Percentiles rank a stretch among this genome's conserved stretches.
Evolutionary conservation across 2,113 vertebrate species (phyloP).

Genomic region (Caranx melampygus): DNA sequence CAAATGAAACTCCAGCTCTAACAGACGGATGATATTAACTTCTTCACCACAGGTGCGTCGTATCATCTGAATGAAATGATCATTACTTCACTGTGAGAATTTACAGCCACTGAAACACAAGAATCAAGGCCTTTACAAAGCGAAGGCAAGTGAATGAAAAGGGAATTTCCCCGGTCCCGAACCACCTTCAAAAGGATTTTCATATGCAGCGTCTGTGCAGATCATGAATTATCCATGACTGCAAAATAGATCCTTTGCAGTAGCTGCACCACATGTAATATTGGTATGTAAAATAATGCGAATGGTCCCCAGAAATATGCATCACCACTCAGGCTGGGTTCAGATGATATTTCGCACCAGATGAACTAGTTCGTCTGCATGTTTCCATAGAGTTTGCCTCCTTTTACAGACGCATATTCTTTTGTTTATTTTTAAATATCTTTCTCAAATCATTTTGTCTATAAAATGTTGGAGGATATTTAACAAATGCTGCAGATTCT

Average conservation of each 20-base stretch:
- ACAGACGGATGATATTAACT: not conserved
- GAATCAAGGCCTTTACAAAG: slow-evolving; percentile 30
- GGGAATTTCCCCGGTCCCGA: slow-evolving; percentile 38
- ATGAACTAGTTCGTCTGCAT: slow-evolving; percentile 28
- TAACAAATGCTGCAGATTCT: too few relatives aligned
- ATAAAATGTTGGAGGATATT: too few relatives aligned
- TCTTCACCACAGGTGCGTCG: slow-evolving; percentile 27
- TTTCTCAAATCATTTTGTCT: not conserved
- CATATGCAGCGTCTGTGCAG: slow-evolving; percentile 53
- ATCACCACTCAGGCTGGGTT: slow-evolving; percentile 31
- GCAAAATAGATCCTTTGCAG: slow-evolving; percentile 64
- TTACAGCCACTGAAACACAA: slow-evolving; percentile 35
- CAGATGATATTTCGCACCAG: slow-evolving; percentile 10
- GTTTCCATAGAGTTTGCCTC: slow-evolving; percentile 30
- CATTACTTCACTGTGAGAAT: slow-evolving; percentile 26
- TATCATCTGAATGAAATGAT: not conserved
- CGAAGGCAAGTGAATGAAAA: slow-evolving; percentile 40
- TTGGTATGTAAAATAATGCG: slow-evolving; percentile 77
- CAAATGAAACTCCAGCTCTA: slow-evolving; percentile 20
- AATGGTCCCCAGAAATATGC: slow-evolving; percentile 62
- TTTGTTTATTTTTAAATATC: not conserved
- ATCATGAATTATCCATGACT: slow-evolving; percentile 77
- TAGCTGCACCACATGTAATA: slow-evolving; percentile 51
- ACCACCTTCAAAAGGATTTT: slow-evolving; percentile 65
- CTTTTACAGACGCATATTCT: slow-evolving; percentile 9